These are phyloP conservation scores for Nothobranchius furzeri DNA, from an alignment of 2,113 vertebrate genomes.

Conservation along the genomic window DNA sequence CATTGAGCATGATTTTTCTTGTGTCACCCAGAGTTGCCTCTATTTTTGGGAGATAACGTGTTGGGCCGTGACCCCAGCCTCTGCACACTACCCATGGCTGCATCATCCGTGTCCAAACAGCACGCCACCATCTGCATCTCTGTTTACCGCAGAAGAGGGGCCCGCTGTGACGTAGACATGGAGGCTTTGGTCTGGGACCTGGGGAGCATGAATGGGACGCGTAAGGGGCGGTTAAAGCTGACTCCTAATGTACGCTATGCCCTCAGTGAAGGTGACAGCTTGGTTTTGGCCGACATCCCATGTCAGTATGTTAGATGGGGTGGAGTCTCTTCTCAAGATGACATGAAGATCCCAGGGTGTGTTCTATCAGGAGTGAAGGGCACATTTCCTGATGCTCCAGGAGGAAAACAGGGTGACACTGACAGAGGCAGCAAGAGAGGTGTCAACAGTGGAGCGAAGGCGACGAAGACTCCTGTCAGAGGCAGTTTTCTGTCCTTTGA, in stretches of 20 bases:
- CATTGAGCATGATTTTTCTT: neutral
- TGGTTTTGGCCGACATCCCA: slow-evolving; percentile 86
- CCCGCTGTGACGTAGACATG: slow-evolving; percentile 55
- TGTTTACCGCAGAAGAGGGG: slow-evolving; percentile 72
- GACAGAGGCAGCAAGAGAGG: slow-evolving; percentile 14
- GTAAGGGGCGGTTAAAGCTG: slow-evolving; percentile 79
- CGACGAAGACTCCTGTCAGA: slow-evolving; percentile 33
- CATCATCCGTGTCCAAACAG: slow-evolving; percentile 83
- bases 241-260: slow-evolving; percentile 81
- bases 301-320: slow-evolving; percentile 79
- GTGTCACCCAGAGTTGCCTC: slow-evolving; percentile 78
- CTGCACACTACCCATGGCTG: slow-evolving; percentile 78
- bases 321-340: slow-evolving; percentile 13
- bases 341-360: slow-evolving; percentile 7
- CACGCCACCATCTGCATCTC: slow-evolving; percentile 84
- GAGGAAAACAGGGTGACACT: slow-evolving; percentile 16
- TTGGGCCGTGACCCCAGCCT: slow-evolving; percentile 81
- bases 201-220: slow-evolving; percentile 87
- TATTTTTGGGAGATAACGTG: slow-evolving; percentile 85
- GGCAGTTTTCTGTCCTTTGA: slow-evolving; percentile 46
- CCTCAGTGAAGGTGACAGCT: slow-evolving; percentile 78
- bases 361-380: slow-evolving; percentile 12
- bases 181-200: slow-evolving; percentile 84
- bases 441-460: slow-evolving; percentile 15
- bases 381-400: neutral